These are phyloP conservation scores for Mycalesis mineus DNA, from an alignment of 2,888 invertebrate species.

Conservation along the genomic window DNA sequence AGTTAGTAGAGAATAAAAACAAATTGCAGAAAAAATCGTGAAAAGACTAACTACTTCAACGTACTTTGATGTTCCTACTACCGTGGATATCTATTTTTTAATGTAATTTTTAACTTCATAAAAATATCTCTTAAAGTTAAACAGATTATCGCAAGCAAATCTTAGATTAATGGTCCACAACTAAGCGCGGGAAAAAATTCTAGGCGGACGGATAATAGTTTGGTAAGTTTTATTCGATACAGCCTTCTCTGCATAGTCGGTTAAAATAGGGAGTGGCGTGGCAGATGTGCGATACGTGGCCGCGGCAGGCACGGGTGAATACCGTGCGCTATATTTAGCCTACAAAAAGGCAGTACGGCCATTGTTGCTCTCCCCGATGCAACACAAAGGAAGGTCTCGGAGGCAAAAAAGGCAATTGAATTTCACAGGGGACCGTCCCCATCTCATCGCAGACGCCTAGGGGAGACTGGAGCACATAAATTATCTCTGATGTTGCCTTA, in stretches of 20 bases:
- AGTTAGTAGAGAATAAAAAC: no score
- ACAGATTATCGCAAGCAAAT: no score
- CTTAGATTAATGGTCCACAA: no score
- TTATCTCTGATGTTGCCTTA: slow-evolving; percentile 51
- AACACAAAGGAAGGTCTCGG: slow-evolving; percentile 68
- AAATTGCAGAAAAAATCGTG: no score
- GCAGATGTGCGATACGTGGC: slow-evolving; percentile 67
- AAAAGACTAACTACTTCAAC: no score
- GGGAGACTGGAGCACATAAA: slow-evolving; percentile 55
- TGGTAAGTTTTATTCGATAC: neutral
- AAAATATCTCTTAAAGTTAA: no score
- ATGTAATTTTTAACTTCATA: no score
- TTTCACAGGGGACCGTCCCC: slow-evolving; percentile 65
- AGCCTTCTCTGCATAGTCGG: slow-evolving; percentile 17
- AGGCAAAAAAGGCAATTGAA: slow-evolving; percentile 67
- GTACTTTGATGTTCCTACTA: no score
- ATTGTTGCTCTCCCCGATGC: slow-evolving; percentile 69
- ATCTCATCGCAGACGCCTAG: slow-evolving; percentile 55
- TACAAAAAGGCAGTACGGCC: slow-evolving; percentile 70
- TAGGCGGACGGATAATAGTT: no score
- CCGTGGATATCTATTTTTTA: no score
- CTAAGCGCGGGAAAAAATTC: no score
- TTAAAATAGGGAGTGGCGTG: slow-evolving; percentile 39
- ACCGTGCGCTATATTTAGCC: slow-evolving; percentile 69
- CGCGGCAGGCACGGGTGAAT: slow-evolving; percentile 46